Conservation (phyloP, 1,140 invertebrate species). For the Metopolophium dirhodum region DNA sequence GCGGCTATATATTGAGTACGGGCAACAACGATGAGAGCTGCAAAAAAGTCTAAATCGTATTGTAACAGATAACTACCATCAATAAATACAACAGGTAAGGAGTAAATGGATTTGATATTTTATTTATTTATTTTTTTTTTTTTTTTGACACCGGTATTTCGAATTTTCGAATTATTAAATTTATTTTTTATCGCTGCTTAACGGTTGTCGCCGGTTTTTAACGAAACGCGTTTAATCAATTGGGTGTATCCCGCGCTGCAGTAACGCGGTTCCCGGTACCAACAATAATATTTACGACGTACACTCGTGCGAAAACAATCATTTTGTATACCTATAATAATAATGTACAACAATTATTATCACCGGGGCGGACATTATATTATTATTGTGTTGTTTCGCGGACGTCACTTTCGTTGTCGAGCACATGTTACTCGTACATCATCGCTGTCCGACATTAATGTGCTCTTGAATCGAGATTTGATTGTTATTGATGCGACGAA, state of each 20-base stretch:
- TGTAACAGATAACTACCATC: slow-evolving; percentile 35
- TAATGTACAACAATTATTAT: neutral
- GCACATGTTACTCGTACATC: neutral
- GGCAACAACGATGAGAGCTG: slow-evolving; percentile 37
- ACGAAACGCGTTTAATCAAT: neutral
- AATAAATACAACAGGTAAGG: slow-evolving; percentile 41
- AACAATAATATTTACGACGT: neutral
- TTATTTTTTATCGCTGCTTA: slow-evolving; percentile 15
- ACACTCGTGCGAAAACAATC: slow-evolving; percentile 15
- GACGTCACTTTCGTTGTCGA: neutral
- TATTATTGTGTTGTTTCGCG: neutral
- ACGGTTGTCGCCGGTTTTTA: neutral
- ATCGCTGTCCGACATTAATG: neutral
- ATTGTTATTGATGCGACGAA: neutral
- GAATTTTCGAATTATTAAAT: neutral
- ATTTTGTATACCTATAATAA: neutral
- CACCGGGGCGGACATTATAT: neutral
- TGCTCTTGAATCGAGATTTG: neutral
- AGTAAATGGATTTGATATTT: neutral
- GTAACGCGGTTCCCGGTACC: neutral
- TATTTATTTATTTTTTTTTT: neutral
- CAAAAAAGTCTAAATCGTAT: slow-evolving; percentile 48
- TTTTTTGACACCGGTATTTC: neutral
- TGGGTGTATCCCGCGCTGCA: neutral
- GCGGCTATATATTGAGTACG: neutral